Conservation (phyloP, 2,888 invertebrate species). For the Pristionchus arcanus region DNA sequence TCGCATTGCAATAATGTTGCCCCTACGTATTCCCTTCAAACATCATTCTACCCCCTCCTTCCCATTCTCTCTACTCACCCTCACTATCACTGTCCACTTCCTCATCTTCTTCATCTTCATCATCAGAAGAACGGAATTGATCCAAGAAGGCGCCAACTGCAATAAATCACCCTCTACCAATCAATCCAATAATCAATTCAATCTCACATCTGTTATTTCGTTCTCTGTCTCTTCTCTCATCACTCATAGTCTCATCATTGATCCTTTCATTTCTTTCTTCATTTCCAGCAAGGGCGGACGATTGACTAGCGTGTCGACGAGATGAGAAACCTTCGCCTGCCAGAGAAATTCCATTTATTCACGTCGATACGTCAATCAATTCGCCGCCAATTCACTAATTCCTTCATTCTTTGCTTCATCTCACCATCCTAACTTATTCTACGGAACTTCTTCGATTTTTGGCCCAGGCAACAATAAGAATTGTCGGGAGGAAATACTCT, state of each 20-base stretch:
- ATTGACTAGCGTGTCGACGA: slow-evolving; percentile 60
- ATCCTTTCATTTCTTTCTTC: slow-evolving; percentile 41
- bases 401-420: background rate
- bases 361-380: background rate
- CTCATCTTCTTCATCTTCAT: slow-evolving; percentile 59
- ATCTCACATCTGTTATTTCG: background rate
- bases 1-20: no score
- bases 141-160: background rate
- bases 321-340: slow-evolving; percentile 57
- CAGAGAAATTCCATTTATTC: background rate
- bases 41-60: no score
- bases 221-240: slow-evolving; percentile 57
- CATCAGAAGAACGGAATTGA: background rate
- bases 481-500: no score
- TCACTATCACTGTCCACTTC: slow-evolving; percentile 59
- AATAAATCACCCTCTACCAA: background rate
- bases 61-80: slow-evolving; percentile 34
- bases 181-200: background rate
- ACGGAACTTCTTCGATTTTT: no score
- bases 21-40: no score
- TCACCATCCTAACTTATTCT: background rate
- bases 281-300: slow-evolving; percentile 55
- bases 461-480: no score
- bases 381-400: no score
- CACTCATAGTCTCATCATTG: background rate